Percentiles rank a stretch among this genome's conserved stretches.
Evolutionary conservation across 1,140 invertebrate species (phyloP).

Genomic region (Psix sp.): DNA sequence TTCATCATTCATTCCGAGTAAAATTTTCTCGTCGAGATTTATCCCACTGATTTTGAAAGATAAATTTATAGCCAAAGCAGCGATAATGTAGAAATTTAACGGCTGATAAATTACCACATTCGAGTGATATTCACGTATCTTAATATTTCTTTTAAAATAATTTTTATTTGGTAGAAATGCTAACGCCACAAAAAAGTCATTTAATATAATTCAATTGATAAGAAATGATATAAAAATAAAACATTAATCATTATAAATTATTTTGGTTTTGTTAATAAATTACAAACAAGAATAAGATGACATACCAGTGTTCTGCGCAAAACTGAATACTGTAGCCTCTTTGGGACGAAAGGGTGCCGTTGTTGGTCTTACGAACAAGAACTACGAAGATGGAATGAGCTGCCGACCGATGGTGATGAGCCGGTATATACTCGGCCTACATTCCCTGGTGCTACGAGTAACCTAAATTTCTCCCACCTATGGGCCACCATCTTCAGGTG

Average conservation of each 20-base stretch:
- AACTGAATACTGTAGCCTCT: constrained; percentile 37
- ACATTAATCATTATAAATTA: too few species aligned
- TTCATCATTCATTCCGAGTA: too few species aligned
- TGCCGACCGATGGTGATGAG: constrained; percentile 70
- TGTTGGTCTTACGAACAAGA: constrained; percentile 65
- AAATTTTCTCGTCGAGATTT: not conserved
- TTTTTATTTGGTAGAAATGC: too few species aligned
- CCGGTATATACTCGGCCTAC: constrained; percentile 77
- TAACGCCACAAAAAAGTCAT: too few species aligned
- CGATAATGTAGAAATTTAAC: too few species aligned
- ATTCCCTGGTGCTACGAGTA: constrained; percentile 76
- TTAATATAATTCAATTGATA: too few species aligned
- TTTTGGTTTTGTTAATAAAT: constrained; percentile 1
- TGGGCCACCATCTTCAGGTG: constrained; percentile 65
- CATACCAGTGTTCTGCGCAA: constrained; percentile 41
- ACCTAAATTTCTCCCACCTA: constrained; percentile 75
- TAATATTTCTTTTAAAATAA: too few species aligned
- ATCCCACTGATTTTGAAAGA: constrained; percentile 9
- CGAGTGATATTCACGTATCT: too few species aligned
- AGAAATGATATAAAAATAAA: too few species aligned
- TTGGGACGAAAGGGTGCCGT: constrained; percentile 45
- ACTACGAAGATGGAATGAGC: constrained; percentile 74
- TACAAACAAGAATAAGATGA: not conserved
- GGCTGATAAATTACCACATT: too few species aligned
- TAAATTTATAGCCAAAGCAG: too few species aligned